These are phyloP conservation scores for Andrena cerasifolii DNA, from an alignment of 1,140 invertebrate species.

Conservation along the genomic window DNA sequence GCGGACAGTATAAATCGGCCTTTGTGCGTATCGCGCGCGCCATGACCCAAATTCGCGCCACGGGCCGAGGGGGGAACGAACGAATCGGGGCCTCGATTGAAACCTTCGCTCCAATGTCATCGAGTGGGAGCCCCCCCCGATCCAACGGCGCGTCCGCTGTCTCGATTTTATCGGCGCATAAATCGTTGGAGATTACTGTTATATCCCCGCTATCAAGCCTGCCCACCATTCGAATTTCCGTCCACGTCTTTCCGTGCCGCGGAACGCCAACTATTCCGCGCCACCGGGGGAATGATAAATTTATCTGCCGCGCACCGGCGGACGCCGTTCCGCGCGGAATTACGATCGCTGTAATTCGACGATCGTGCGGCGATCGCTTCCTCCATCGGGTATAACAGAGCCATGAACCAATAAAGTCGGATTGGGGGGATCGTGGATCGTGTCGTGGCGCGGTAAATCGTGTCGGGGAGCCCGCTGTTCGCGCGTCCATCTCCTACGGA, in stretches of 20 bases:
- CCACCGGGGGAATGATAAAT: neutral
- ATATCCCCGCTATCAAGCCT: constrained; percentile 5
- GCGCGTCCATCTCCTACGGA: neutral
- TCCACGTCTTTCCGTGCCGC: neutral
- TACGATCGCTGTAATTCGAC: neutral
- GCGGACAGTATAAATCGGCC: too few species aligned
- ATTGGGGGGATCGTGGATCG: neutral
- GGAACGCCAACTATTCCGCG: neutral
- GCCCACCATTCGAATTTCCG: neutral
- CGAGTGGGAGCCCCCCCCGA: constrained; percentile 25
- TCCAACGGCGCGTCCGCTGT: constrained; percentile 25
- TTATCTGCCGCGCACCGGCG: neutral
- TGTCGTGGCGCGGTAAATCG: neutral
- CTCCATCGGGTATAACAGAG: neutral
- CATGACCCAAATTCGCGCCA: constrained; percentile 61
- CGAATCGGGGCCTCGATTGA: constrained; percentile 43
- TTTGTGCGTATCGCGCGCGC: constrained; percentile 43
- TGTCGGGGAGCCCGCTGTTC: neutral
- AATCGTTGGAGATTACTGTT: constrained; percentile 42
- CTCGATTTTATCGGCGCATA: constrained; percentile 46
- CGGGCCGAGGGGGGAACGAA: constrained; percentile 51
- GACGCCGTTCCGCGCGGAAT: neutral
- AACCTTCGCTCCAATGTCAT: constrained; percentile 59
- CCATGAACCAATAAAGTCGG: neutral
- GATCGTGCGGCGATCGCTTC: neutral